These are phyloP conservation scores for Aepyceros melampus DNA, from an alignment of 2,113 vertebrate genomes.

Conservation along the genomic window DNA sequence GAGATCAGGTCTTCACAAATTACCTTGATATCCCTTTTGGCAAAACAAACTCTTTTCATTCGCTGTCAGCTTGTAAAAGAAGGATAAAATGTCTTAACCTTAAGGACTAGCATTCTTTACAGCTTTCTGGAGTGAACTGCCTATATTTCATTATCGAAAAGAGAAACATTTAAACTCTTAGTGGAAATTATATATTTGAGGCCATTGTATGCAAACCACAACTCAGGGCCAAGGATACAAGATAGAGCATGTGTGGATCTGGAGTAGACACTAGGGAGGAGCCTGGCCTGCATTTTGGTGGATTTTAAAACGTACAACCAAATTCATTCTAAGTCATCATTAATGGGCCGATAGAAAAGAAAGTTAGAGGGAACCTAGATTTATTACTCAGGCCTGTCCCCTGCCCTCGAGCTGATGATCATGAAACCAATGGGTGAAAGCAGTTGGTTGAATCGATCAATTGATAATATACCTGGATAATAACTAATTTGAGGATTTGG, in stretches of 20 bases:
- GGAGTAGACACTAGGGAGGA: background rate
- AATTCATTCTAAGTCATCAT: background rate
- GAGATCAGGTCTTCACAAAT: conserved; percentile 24
- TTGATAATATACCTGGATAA: background rate
- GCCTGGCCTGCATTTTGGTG: background rate
- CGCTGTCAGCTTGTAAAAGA: conserved; percentile 27
- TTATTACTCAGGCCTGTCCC: background rate
- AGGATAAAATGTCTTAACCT: conserved; percentile 10
- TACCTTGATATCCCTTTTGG: conserved; percentile 35
- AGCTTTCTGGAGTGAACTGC: background rate
- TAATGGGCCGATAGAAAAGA: background rate
- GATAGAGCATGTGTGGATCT: background rate
- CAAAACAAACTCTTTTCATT: conserved; percentile 24
- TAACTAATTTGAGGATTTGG: background rate
- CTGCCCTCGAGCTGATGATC: background rate
- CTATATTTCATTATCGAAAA: conserved; percentile 23
- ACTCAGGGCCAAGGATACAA: conserved; percentile 3
- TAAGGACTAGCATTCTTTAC: conserved; percentile 18
- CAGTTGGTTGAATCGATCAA: background rate
- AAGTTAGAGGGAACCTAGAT: background rate
- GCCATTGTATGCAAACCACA: conserved; percentile 2
- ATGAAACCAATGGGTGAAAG: background rate
- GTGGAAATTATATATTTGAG: conserved; percentile 51
- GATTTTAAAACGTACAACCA: background rate
- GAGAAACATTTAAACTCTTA: conserved; percentile 43